Conservation (phyloP, 2,888 invertebrate genomes). For the Petrophora chlorosata region DNA sequence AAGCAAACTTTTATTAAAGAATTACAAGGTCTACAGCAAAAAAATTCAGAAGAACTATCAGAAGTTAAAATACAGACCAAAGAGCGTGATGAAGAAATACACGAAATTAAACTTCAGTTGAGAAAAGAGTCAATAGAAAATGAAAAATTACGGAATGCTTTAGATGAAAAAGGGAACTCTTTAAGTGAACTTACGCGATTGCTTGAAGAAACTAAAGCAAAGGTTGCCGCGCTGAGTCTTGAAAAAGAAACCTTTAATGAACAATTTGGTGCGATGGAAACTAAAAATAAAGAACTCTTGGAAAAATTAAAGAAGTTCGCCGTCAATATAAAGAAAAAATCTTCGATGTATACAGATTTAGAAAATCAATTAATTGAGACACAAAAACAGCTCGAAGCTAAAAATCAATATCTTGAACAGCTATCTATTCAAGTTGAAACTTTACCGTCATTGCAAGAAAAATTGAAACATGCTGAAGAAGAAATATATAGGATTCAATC, state of each 20-base stretch:
- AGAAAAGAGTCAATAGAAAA: slow-evolving; percentile 85
- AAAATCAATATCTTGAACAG: slow-evolving; percentile 63
- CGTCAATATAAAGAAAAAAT: slow-evolving; percentile 89
- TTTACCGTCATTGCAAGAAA: slow-evolving; percentile 66
- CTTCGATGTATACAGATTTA: slow-evolving; percentile 85
- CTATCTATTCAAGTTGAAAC: slow-evolving; percentile 63
- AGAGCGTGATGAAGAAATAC: slow-evolving; percentile 82
- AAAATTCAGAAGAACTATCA: slow-evolving; percentile 75
- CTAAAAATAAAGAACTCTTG: slow-evolving; percentile 87
- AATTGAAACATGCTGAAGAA: slow-evolving; percentile 68
- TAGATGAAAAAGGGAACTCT: slow-evolving; percentile 80
- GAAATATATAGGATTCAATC: slow-evolving; percentile 62
- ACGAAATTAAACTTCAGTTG: slow-evolving; percentile 78
- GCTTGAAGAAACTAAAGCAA: slow-evolving; percentile 68
- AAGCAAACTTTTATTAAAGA: slow-evolving; percentile 75
- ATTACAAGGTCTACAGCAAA: slow-evolving; percentile 73
- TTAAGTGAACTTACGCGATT: slow-evolving; percentile 74
- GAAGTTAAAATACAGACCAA: slow-evolving; percentile 74
- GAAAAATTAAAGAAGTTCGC: slow-evolving; percentile 92
- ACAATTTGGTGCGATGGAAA: slow-evolving; percentile 73
- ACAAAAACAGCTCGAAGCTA: slow-evolving; percentile 60
- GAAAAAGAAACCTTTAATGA: slow-evolving; percentile 71
- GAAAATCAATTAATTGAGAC: slow-evolving; percentile 78
- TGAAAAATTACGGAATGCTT: slow-evolving; percentile 84
- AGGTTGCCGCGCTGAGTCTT: slow-evolving; percentile 61